phyloP scores from a whole-genome alignment of 1,140 invertebrate genomes.

The Lethocerus indicus region DNA sequence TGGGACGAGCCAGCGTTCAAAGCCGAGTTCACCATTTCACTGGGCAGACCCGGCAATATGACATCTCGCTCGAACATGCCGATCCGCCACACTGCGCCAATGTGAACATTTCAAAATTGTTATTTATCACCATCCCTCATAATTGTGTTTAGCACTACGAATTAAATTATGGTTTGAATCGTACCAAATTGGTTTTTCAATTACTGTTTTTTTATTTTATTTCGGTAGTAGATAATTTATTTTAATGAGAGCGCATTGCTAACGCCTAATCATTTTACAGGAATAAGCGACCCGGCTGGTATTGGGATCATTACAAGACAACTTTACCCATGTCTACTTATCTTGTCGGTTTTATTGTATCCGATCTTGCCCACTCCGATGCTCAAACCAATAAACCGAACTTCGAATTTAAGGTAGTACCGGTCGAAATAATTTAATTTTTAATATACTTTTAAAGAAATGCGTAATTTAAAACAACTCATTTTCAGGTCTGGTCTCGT shows the following conservation, averaged over 20 bases:
- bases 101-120: constrained; percentile 13
- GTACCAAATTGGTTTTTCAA: no score
- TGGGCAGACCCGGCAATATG: constrained; percentile 18
- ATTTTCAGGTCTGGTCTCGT: constrained; percentile 52
- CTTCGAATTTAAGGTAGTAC: constrained; percentile 43
- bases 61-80: constrained; percentile 19
- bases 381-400: constrained; percentile 43
- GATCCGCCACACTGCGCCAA: background rate
- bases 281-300: background rate
- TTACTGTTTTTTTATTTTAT: background rate
- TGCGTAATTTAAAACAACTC: background rate
- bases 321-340: constrained; percentile 63
- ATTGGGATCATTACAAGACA: constrained; percentile 33
- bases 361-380: constrained; percentile 33
- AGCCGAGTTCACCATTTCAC: constrained; percentile 40
- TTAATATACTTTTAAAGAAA: background rate
- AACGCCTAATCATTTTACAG: background rate
- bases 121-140: no score
- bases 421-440: background rate
- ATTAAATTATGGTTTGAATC: no score
- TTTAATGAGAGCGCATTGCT: no score
- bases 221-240: no score
- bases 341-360: constrained; percentile 49
- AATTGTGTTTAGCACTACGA: no score
- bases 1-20: constrained; percentile 93